These are phyloP conservation scores for Onychomys arenicola DNA, from an alignment of 2,797 vertebrate species.

Conservation along the genomic window DNA sequence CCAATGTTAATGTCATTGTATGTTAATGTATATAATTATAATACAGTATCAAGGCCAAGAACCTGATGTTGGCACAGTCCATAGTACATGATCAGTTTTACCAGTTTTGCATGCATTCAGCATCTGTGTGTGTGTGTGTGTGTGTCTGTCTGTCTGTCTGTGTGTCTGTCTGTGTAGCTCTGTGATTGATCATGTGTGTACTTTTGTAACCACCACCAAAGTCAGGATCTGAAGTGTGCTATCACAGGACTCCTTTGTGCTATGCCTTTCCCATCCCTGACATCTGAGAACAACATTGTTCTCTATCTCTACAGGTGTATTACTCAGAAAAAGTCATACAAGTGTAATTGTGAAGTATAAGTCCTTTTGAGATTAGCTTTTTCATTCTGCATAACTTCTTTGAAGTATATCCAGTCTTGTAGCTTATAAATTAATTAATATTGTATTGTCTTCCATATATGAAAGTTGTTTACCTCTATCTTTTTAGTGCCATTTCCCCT, in stretches of 20 bases:
- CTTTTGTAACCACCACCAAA: not conserved
- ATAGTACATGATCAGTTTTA: not conserved
- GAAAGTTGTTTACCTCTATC: not conserved
- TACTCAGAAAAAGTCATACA: not conserved
- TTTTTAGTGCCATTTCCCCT: not conserved
- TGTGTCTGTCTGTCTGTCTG: too few relatives aligned
- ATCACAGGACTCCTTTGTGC: not conserved
- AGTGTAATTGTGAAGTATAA: accelerated
- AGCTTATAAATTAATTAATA: not conserved
- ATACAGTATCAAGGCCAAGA: not conserved
- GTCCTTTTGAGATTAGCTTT: not conserved
- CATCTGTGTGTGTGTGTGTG: not conserved
- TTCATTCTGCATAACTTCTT: constrained; percentile 21
- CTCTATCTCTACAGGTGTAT: not conserved
- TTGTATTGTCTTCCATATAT: not conserved
- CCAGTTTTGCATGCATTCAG: not conserved
- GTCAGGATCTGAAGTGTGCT: accelerated
- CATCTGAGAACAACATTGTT: not conserved
- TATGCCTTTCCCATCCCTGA: not conserved
- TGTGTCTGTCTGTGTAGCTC: too few relatives aligned
- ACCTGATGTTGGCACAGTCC: not conserved
- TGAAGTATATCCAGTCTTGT: not conserved
- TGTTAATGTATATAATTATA: not conserved
- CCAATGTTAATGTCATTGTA: not conserved
- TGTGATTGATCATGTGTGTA: not conserved